phyloP scores from a whole-genome alignment of 2,113 vertebrate genomes.

The Nothoprocta pentlandii region DNA sequence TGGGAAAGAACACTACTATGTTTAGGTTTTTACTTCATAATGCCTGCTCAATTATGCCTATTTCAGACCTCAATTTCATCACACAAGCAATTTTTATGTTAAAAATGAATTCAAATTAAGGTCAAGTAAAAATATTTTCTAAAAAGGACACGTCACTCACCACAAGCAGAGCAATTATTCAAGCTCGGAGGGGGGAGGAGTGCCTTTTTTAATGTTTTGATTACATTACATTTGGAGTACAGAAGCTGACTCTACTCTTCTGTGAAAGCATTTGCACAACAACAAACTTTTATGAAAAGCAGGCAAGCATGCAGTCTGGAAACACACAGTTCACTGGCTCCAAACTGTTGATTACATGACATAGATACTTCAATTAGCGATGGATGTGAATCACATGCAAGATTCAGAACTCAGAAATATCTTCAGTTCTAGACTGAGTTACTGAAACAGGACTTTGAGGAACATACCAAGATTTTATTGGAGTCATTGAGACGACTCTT shows the following conservation, averaged over 20 bases:
- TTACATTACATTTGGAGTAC: neutral
- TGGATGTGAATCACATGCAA: neutral
- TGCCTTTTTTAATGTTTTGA: neutral
- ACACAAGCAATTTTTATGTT: neutral
- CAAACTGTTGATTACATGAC: neutral
- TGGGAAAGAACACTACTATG: neutral
- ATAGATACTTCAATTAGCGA: neutral
- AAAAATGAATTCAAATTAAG: neutral
- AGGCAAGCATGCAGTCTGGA: neutral
- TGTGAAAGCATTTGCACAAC: neutral
- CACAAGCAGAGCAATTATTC: neutral
- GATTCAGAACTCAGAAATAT: neutral
- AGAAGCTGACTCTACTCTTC: neutral
- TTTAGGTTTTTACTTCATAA: neutral
- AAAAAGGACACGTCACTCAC: neutral
- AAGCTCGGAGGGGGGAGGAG: neutral
- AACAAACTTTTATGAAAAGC: neutral
- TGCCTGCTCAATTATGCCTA: neutral
- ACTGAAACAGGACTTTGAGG: neutral
- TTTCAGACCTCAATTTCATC: neutral
- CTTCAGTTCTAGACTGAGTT: neutral
- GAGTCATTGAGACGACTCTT: slow-evolving; percentile 93
- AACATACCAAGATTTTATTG: slow-evolving; percentile 95
- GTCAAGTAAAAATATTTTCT: neutral
- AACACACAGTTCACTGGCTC: neutral